Evolutionary conservation across 2,113 vertebrate genomes (phyloP).

Genomic region (Natator depressus): DNA sequence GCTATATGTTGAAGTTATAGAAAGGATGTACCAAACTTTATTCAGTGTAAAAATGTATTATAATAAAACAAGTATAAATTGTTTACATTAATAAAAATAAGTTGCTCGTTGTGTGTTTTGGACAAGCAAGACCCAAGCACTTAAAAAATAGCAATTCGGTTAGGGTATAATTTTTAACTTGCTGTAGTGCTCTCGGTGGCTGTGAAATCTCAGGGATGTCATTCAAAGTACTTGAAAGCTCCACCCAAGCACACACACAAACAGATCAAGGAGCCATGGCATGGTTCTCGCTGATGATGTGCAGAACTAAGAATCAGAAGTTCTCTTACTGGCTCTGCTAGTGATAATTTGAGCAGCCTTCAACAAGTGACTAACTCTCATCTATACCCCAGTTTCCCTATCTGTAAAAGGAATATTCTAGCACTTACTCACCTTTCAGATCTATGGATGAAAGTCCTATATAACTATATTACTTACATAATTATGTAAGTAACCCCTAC

Average conservation of each 20-base stretch:
- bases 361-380: not conserved
- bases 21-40: not conserved
- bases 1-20: not conserved
- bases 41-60: not conserved
- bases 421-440: not conserved
- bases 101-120: not conserved
- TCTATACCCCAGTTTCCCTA: rapidly evolving
- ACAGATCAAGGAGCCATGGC: not conserved
- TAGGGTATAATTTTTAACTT: not conserved
- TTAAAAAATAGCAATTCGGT: not conserved
- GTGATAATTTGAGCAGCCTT: not conserved
- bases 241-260: not conserved
- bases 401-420: not conserved
- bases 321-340: not conserved
- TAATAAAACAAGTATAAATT: constrained; percentile 2
- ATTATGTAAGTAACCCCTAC: not conserved
- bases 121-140: not conserved
- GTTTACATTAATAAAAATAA: not conserved
- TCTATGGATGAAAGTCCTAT: not conserved
- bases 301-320: not conserved
- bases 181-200: not conserved
- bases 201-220: not conserved
- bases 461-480: no score
- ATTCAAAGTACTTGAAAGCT: not conserved
- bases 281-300: not conserved